These are phyloP conservation scores for Synergus gifuensis DNA, from an alignment of 2,888 invertebrate species.

Conservation along the genomic window DNA sequence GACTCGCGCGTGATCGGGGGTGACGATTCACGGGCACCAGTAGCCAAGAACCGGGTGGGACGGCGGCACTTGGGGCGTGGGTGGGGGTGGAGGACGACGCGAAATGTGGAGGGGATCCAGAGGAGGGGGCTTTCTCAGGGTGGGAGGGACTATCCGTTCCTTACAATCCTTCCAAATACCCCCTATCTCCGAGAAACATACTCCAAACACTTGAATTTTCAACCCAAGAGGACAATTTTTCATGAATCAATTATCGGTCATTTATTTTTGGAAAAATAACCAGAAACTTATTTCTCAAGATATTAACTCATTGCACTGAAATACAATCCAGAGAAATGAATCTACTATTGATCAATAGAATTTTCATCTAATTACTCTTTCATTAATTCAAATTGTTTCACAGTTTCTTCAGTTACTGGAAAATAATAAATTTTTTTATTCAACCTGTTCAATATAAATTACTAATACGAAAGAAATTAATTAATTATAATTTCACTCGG, in stretches of 20 bases:
- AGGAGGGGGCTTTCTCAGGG: constrained; percentile 47
- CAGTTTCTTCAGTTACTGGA: too few species aligned
- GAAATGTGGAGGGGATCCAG: constrained; percentile 32
- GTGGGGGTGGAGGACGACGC: constrained; percentile 52
- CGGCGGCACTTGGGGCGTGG: constrained; percentile 52
- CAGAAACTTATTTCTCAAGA: neutral
- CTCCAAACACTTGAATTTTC: neutral
- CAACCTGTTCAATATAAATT: too few species aligned
- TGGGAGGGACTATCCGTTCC: constrained; percentile 45
- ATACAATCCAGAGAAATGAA: neutral
- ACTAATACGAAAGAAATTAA: too few species aligned
- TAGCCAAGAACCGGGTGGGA: constrained; percentile 53
- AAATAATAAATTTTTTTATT: too few species aligned
- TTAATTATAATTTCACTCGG: too few species aligned
- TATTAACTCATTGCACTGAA: neutral
- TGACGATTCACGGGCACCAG: constrained; percentile 62
- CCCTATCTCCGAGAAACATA: neutral
- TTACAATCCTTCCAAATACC: neutral
- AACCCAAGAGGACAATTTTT: neutral
- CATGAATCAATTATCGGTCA: neutral
- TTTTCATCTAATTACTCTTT: too few species aligned
- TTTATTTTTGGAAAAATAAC: neutral
- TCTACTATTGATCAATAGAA: neutral
- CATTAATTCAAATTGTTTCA: too few species aligned
- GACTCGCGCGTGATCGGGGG: constrained; percentile 66